Evolutionary conservation across 1,140 invertebrate species (phyloP).

Genomic region (Leptinotarsa defecta): DNA sequence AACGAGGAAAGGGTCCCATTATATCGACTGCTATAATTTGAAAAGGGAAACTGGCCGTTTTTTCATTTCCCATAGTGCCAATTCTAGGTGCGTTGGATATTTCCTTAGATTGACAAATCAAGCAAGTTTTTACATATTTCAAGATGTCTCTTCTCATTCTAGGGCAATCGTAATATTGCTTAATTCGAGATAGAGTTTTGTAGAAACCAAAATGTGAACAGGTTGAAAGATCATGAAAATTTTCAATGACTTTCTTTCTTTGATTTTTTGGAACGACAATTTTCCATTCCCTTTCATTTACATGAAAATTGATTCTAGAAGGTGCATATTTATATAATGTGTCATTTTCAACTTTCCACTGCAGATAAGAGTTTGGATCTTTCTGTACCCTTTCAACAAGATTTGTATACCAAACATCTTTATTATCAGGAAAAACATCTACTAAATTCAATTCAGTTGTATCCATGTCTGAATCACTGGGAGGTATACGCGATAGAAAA

Average conservation of each 20-base stretch:
- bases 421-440: not conserved
- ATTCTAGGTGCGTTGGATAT: no score
- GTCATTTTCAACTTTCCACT: conserved; percentile 8
- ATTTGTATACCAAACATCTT: conserved; percentile 17
- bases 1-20: no score
- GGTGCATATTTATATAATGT: conserved; percentile 17
- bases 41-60: no score
- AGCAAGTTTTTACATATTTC: conserved; percentile 9
- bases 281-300: conserved; percentile 25
- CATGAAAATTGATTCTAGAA: not conserved
- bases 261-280: conserved; percentile 19
- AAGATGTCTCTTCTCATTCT: not conserved
- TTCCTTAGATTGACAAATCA: not conserved
- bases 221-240: conserved; percentile 17
- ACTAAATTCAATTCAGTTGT: not conserved
- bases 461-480: no score
- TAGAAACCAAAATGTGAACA: conserved; percentile 25
- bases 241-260: conserved; percentile 5
- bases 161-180: not conserved
- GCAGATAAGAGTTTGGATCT: conserved; percentile 3
- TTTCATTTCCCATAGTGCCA: no score
- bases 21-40: no score
- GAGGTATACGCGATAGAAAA: no score
- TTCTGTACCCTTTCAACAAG: not conserved
- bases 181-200: conserved; percentile 3